These are phyloP conservation scores for Peromyscus californicus DNA, from an alignment of 2,113 vertebrate species.

Conservation along the genomic window DNA sequence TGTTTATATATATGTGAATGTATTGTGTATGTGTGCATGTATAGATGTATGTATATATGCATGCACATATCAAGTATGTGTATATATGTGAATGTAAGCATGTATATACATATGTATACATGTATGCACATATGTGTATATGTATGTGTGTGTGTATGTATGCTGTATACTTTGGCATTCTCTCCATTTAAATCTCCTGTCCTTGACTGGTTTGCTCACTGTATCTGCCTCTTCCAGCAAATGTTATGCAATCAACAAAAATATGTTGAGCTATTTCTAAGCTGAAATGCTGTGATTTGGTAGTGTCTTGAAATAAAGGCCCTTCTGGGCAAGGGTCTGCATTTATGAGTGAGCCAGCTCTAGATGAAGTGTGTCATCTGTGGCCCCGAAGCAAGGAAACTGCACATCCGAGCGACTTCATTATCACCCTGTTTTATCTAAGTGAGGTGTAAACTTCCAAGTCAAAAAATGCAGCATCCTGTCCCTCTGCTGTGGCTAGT, in stretches of 20 bases:
- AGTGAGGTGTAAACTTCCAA: conserved; percentile 28
- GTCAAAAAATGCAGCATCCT: background rate
- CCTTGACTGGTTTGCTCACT: background rate
- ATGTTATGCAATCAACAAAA: background rate
- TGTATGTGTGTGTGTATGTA: background rate
- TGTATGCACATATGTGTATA: background rate
- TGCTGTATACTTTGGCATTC: background rate
- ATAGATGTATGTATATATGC: background rate
- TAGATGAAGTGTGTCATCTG: background rate
- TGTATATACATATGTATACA: background rate
- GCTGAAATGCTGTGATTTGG: background rate
- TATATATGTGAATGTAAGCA: background rate
- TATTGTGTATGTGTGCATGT: background rate
- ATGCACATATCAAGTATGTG: background rate
- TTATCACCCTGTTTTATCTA: conserved; percentile 3
- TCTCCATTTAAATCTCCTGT: background rate
- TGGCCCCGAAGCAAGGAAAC: background rate
- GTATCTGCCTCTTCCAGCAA: background rate
- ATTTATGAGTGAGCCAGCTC: background rate
- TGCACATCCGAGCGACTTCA: background rate
- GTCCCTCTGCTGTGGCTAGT: background rate
- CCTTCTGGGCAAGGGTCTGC: background rate
- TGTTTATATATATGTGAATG: background rate
- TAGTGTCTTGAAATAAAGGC: background rate
- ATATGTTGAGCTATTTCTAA: background rate